phyloP scores from a whole-genome alignment of 2,888 invertebrate species.

The Halictus quadricinctus region DNA sequence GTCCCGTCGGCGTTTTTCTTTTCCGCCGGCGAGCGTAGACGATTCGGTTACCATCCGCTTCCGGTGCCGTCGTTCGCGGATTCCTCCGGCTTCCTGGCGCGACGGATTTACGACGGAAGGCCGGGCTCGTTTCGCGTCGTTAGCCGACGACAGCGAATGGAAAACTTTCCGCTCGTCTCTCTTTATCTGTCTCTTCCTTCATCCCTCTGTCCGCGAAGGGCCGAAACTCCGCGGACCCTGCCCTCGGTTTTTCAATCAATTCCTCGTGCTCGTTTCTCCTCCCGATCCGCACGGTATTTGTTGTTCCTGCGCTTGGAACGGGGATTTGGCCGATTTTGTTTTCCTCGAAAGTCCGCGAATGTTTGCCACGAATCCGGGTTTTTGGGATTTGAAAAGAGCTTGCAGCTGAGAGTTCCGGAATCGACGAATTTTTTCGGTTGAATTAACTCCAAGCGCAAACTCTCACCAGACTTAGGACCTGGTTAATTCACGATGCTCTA shows the following conservation, averaged over 20 bases:
- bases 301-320: not conserved
- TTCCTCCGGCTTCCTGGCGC: constrained; percentile 54
- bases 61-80: constrained; percentile 42
- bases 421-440: not conserved
- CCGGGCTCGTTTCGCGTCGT: constrained; percentile 73
- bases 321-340: not conserved
- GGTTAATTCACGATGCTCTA: not conserved
- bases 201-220: not conserved
- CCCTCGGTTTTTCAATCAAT: not conserved
- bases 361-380: not conserved
- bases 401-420: not conserved
- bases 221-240: not conserved
- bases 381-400: not conserved
- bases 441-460: not conserved
- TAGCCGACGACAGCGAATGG: constrained; percentile 68
- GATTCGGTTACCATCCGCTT: constrained; percentile 50
- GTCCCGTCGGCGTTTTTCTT: not conserved
- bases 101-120: constrained; percentile 71
- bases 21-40: constrained; percentile 6
- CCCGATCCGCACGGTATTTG: not conserved
- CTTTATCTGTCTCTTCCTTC: not conserved
- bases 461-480: not conserved
- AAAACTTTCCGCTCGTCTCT: constrained; percentile 69
- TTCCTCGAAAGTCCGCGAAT: not conserved
- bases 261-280: not conserved